These are phyloP conservation scores for Hystrix brachyura DNA, from an alignment of 2,113 vertebrate genomes.

Conservation along the genomic window DNA sequence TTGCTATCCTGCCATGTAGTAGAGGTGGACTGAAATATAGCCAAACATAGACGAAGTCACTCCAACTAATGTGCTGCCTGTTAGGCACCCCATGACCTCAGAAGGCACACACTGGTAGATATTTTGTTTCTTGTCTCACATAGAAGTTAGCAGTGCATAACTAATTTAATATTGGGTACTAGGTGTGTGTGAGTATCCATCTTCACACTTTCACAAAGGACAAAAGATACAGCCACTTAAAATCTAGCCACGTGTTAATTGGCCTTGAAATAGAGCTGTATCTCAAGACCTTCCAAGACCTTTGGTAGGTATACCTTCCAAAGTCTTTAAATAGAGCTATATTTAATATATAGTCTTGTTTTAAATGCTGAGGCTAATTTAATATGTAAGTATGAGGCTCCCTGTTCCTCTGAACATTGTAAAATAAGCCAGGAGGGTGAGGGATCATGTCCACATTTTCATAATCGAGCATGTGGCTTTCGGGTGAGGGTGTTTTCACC, in stretches of 20 bases:
- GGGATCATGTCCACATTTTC: conserved; percentile 13
- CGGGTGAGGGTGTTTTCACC: not conserved
- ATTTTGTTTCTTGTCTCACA: not conserved
- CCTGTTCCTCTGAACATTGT: not conserved
- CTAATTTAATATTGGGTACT: not conserved
- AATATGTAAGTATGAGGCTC: not conserved
- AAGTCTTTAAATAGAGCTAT: not conserved
- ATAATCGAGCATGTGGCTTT: not conserved
- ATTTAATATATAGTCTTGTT: not conserved
- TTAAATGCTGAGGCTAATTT: not conserved
- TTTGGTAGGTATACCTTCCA: too few species aligned
- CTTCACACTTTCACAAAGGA: conserved; percentile 12
- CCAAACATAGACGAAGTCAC: conserved; percentile 35
- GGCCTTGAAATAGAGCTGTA: not conserved
- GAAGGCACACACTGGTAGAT: conserved; percentile 10
- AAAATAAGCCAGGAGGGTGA: not conserved
- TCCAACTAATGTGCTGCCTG: not conserved
- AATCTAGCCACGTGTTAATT: not conserved
- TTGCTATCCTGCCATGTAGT: not conserved
- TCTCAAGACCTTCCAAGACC: too few species aligned
- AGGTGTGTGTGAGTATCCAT: not conserved
- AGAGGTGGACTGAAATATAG: not conserved
- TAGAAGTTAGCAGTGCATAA: conserved; percentile 8
- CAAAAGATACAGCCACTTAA: not conserved
- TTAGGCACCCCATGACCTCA: not conserved